These are phyloP conservation scores for Aurelia sp. DNA, from an alignment of 30 jellyfish, hydroid and myxozoan genomes.

Conservation along the genomic window DNA sequence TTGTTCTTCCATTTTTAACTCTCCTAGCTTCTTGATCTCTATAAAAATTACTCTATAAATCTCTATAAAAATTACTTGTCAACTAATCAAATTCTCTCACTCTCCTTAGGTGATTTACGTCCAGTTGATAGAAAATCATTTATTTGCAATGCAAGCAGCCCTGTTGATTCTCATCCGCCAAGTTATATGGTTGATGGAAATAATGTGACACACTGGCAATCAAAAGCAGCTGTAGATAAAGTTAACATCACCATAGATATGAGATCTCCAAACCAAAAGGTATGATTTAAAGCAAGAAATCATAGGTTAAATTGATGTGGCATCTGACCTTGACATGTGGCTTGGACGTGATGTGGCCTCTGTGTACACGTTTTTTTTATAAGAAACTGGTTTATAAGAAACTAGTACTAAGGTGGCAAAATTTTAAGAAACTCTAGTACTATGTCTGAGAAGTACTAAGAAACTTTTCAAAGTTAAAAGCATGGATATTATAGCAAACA, in stretches of 20 bases:
- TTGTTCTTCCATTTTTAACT: neutral
- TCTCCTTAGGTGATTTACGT: constrained; percentile 6
- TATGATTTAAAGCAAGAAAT: neutral
- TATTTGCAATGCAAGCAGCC: constrained; percentile 73
- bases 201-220: constrained; percentile 63
- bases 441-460: too few species aligned
- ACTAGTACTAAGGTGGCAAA: too few species aligned
- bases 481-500: too few species aligned
- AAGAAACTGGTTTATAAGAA: too few species aligned
- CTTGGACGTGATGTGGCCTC: too few species aligned
- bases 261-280: constrained; percentile 77
- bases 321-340: neutral
- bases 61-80: too few species aligned
- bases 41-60: too few species aligned
- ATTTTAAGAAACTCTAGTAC: too few species aligned
- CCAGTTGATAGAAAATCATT: constrained; percentile 46
- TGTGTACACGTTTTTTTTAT: too few species aligned
- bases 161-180: constrained; percentile 57
- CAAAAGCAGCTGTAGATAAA: constrained; percentile 66
- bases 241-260: constrained; percentile 63
- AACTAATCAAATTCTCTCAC: neutral
- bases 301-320: too few species aligned
- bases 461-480: too few species aligned
- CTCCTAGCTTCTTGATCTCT: neutral
- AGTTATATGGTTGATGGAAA: constrained; percentile 63